A percentile compares a stretch with the other conserved stretches of the same genome.
phyloP scores from a whole-genome alignment of 2,113 vertebrate species.

The Bettongia penicillata region DNA sequence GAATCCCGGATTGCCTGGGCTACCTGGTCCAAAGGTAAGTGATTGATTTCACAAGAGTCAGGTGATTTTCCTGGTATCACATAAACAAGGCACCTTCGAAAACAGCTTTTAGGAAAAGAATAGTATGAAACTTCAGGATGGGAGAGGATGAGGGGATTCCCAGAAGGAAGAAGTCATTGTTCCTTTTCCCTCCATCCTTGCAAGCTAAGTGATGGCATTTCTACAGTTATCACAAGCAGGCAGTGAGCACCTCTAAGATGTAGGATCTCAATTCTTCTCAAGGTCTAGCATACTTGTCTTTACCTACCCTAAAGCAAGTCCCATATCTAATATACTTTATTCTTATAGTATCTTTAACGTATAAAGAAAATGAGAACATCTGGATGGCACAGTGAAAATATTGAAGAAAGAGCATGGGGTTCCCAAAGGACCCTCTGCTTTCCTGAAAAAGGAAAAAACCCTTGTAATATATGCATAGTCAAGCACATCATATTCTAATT shows the following conservation, averaged over 20 bases:
- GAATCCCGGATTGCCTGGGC: constrained; percentile 93
- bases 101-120: neutral
- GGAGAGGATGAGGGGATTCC: neutral
- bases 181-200: neutral
- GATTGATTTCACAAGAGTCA: constrained; percentile 34
- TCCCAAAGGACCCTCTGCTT: neutral
- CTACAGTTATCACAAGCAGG: neutral
- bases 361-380: neutral
- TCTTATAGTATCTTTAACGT: constrained; percentile 10
- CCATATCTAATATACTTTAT: neutral
- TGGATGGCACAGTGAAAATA: neutral
- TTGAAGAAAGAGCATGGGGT: neutral
- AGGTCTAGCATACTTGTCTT: neutral
- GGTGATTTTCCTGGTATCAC: neutral
- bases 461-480: neutral
- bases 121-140: neutral
- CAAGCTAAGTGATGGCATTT: neutral
- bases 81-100: neutral
- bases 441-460: neutral
- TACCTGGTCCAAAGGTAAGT: constrained; percentile 94
- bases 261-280: neutral
- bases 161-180: neutral
- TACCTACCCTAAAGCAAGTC: neutral
- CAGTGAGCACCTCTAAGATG: neutral
- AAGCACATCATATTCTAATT: neutral